phyloP scores from a whole-genome alignment of 2,888 invertebrate species.

The Diploptera punctata region DNA sequence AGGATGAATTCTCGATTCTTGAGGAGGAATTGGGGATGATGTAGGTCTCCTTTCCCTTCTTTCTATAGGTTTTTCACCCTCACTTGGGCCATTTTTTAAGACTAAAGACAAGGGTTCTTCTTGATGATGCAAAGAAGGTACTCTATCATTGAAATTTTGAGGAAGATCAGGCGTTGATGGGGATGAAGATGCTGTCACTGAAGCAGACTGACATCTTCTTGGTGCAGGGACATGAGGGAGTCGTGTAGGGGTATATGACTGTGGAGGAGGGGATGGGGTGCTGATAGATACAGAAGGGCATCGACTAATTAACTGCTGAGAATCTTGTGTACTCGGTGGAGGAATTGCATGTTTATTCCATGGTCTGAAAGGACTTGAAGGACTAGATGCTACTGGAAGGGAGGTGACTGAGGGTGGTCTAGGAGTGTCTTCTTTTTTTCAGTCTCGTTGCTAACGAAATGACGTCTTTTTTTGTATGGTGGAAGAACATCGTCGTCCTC shows the following conservation, averaged over 20 bases:
- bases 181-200: constrained; percentile 46
- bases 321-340: constrained; percentile 16
- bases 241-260: not conserved
- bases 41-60: not conserved
- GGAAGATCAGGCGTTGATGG: constrained; percentile 34
- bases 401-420: constrained; percentile 53
- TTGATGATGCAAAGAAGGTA: constrained; percentile 35
- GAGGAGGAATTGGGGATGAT: not conserved
- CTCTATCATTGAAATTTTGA: constrained; percentile 26
- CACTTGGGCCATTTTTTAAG: constrained; percentile 7
- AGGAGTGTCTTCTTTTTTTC: constrained; percentile 49
- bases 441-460: not conserved
- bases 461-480: constrained; percentile 71
- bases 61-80: not conserved
- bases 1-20: not conserved
- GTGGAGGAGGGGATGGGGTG: constrained; percentile 13
- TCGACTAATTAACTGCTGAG: constrained; percentile 18
- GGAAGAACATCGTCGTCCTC: constrained; percentile 54
- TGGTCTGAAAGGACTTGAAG: constrained; percentile 64
- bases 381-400: constrained; percentile 21
- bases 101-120: constrained; percentile 44
- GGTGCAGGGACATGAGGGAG: not conserved
- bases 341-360: constrained; percentile 60
- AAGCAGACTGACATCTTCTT: constrained; percentile 45
- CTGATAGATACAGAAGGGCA: constrained; percentile 47